A percentile compares a stretch with the other conserved stretches of the same genome.
phyloP scores from a whole-genome alignment of 2,113 vertebrate species.

The Corvus cornix region DNA sequence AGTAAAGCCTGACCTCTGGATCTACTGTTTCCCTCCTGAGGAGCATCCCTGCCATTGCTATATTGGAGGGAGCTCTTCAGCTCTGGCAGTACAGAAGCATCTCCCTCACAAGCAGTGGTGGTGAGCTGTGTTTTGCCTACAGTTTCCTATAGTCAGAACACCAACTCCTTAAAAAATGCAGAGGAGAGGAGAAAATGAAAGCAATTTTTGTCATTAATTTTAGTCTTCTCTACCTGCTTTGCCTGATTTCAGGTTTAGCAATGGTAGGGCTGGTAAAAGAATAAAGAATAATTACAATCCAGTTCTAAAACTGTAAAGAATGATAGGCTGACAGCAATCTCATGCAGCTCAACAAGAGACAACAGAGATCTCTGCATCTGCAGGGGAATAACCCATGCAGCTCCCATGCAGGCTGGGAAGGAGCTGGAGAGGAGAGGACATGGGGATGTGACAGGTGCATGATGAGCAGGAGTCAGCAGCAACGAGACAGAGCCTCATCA shows the following conservation, averaged over 20 bases:
- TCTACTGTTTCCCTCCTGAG: background rate
- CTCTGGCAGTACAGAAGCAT: background rate
- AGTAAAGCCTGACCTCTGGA: background rate
- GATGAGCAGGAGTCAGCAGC: background rate
- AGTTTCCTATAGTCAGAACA: background rate
- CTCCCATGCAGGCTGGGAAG: background rate
- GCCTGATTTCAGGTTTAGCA: background rate
- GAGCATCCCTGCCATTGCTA: background rate
- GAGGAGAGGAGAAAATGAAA: background rate
- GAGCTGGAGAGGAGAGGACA: background rate
- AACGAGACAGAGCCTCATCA: rapidly evolving
- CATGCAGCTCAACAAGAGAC: background rate
- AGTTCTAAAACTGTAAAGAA: background rate
- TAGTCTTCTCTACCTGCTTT: background rate
- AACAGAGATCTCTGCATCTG: background rate
- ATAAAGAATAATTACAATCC: background rate
- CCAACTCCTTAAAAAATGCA: background rate
- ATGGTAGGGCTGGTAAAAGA: background rate
- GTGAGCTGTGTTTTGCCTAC: background rate
- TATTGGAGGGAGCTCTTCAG: background rate
- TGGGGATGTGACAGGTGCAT: rapidly evolving
- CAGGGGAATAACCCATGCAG: background rate
- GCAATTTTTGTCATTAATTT: background rate
- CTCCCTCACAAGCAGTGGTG: background rate
- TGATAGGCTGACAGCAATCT: background rate